phyloP scores from a whole-genome alignment of 1,140 invertebrate genomes.

The Homarus americanus region DNA sequence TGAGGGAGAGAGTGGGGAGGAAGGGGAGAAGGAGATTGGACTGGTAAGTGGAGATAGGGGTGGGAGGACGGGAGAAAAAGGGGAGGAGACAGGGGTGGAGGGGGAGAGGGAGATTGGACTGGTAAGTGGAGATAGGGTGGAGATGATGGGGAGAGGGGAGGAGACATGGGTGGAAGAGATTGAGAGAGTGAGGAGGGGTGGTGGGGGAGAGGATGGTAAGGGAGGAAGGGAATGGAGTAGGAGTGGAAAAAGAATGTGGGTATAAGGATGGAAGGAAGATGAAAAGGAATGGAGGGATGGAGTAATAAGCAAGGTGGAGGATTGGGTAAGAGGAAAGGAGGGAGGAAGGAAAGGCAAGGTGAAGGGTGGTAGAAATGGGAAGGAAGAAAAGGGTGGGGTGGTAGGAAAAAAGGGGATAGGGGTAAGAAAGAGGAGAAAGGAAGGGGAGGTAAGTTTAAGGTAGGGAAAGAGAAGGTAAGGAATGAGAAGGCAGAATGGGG shows the following conservation, averaged over 20 bases:
- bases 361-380: not conserved
- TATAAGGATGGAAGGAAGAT: not conserved
- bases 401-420: not conserved
- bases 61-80: not conserved
- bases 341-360: not conserved
- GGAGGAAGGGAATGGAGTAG: not conserved
- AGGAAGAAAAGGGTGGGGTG: not conserved
- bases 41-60: no score
- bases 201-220: not conserved
- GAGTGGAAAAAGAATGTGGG: not conserved
- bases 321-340: not conserved
- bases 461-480: not conserved
- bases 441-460: not conserved
- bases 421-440: not conserved
- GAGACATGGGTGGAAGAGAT: not conserved
- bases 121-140: not conserved
- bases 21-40: no score
- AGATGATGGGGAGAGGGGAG: not conserved
- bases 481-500: not conserved
- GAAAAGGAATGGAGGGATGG: not conserved
- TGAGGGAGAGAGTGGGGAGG: not conserved
- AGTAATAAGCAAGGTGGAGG: not conserved
- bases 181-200: not conserved
- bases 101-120: not conserved
- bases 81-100: not conserved